phyloP scores from a whole-genome alignment of 2,113 vertebrate genomes.

The Pachypanchax playfairii region DNA sequence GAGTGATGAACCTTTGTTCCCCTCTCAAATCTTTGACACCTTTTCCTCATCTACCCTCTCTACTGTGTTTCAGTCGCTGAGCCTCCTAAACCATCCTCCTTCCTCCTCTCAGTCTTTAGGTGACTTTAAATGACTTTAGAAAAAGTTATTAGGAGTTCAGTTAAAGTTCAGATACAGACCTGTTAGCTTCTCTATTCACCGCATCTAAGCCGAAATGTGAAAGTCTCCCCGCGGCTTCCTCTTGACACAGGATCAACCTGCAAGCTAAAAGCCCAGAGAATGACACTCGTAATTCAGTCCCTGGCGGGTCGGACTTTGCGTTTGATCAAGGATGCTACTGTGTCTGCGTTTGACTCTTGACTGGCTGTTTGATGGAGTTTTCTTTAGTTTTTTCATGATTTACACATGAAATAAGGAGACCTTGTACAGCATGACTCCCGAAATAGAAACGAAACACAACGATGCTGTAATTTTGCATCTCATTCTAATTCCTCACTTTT shows the following conservation, averaged over 20 bases:
- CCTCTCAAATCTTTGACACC: constrained; percentile 42
- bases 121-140: constrained; percentile 59
- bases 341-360: constrained; percentile 38
- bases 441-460: too few species aligned
- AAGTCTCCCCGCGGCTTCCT: constrained; percentile 55
- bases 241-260: constrained; percentile 65
- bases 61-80: constrained; percentile 28
- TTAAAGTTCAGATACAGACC: constrained; percentile 66
- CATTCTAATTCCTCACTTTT: too few species aligned
- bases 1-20: constrained; percentile 44
- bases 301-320: constrained; percentile 32
- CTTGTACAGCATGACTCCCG: not conserved
- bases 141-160: constrained; percentile 74
- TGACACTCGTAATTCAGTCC: constrained; percentile 43
- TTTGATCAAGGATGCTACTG: constrained; percentile 61
- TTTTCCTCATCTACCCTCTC: constrained; percentile 49
- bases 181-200: constrained; percentile 41
- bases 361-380: constrained; percentile 37
- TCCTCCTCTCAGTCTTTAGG: constrained; percentile 18
- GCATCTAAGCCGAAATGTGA: constrained; percentile 48
- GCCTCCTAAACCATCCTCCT: constrained; percentile 3
- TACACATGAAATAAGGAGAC: constrained; percentile 20
- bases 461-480: too few species aligned
- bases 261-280: constrained; percentile 51
- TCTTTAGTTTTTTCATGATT: constrained; percentile 29